Base-by-base conservation (phyloP, 2,797 vertebrate genomes). In the Buceros bicornis region DNA sequence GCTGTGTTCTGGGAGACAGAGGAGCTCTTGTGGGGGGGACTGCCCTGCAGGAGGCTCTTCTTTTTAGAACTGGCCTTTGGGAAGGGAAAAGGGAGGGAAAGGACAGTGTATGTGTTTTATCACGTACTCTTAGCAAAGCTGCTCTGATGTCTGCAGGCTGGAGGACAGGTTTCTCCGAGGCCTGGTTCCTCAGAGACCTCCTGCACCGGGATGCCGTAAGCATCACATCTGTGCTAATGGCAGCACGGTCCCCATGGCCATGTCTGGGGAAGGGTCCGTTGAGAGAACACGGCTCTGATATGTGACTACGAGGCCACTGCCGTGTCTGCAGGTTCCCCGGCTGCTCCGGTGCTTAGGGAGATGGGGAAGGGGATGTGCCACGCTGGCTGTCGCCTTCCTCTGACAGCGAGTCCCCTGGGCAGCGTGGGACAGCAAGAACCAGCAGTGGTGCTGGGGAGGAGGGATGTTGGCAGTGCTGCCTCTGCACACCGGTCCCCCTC, bases 171-270 rank as follows among this genome's bases (percentile, higher is more conserved):
- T 70, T 11, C 24, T 40, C 21, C 1, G 0, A 11, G 56, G 43
- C 25, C 45, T 1, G 6, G 0, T 6, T 58, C 62, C 90, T 93
- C 10, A 0, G 74, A 12, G 81, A 12, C 8, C 64, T 37, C 12
- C 61, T 0, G 0, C 24, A 78, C 33, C 0, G 3, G 65, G 66
- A 7, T 14, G 72, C 61, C 14, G 31, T 1, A 48, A 79, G 70
- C 35, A 6, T 20, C 18, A 1, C 57, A 5, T 19, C 80, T 4
- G 57, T 29, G 81, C 82, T 18, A 82, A 8, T 3, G 17, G 54
- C 31, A 28, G 0, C 50, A 0, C 0, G 0, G 42, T 18, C 37
- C 65, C 66, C 1, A 4, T 3, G 65, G 40, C 60, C 1, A 0
- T 14, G 48, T 54, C 73, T 40, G 0, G 0, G 73, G 42, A 33